A percentile compares a stretch with the other conserved stretches of the same genome.
phyloP scores from a whole-genome alignment of 2,113 vertebrate genomes.

The Syngnathus scovelli region DNA sequence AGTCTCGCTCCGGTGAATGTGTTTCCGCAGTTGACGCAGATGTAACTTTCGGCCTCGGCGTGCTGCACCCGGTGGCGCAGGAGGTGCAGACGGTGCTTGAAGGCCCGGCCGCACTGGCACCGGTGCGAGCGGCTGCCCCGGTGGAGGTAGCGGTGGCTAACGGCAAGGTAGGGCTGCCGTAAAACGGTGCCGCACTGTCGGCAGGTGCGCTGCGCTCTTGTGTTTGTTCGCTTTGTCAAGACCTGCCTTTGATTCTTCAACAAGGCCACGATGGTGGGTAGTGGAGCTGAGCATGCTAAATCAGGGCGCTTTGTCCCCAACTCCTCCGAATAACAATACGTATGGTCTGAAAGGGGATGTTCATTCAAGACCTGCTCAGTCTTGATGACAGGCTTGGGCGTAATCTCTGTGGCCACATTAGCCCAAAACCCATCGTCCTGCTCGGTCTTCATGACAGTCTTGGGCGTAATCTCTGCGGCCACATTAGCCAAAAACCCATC shows the following conservation, averaged over 20 bases:
- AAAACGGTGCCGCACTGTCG: slow-evolving; percentile 65
- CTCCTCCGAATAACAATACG: not conserved
- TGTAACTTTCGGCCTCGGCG: slow-evolving; percentile 64
- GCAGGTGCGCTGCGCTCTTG: slow-evolving; percentile 55
- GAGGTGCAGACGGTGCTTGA: slow-evolving; percentile 66
- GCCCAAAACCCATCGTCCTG: too few species aligned
- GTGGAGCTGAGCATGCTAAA: not conserved
- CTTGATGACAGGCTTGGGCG: too few species aligned
- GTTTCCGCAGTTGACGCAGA: slow-evolving; percentile 68
- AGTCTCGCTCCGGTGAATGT: slow-evolving; percentile 50
- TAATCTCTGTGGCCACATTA: too few species aligned
- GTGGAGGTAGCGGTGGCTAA: slow-evolving; percentile 71
- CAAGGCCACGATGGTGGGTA: slow-evolving; percentile 48
- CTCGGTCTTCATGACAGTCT: too few species aligned
- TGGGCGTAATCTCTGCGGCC: too few species aligned
- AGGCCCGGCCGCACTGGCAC: slow-evolving; percentile 71
- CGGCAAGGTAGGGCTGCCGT: slow-evolving; percentile 60
- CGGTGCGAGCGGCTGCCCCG: slow-evolving; percentile 52
- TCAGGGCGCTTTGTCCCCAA: not conserved
- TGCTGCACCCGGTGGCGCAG: slow-evolving; percentile 74
- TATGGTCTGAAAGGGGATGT: not conserved
- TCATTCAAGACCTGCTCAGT: slow-evolving; percentile 20
- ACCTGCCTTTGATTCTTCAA: slow-evolving; percentile 59
- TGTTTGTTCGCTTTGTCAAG: slow-evolving; percentile 42
- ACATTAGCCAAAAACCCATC: too few species aligned